phyloP scores from a whole-genome alignment of 2,888 invertebrate species.

The Campoplex nolae region DNA sequence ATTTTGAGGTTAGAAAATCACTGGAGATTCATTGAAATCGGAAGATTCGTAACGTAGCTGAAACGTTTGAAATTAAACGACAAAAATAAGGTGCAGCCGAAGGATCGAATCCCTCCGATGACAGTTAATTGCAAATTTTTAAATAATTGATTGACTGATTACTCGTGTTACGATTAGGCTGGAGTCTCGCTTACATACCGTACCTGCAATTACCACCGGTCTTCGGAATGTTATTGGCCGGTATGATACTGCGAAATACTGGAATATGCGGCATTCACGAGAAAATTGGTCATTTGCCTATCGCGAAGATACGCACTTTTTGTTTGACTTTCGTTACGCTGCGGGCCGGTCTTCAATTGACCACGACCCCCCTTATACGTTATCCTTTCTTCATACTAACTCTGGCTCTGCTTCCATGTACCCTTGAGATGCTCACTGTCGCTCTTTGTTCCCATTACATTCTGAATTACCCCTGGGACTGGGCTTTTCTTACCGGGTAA shows the following conservation, averaged over 20 bases:
- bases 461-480: constrained; percentile 78
- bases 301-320: constrained; percentile 78
- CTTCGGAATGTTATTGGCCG: constrained; percentile 88
- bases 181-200: constrained; percentile 77
- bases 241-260: constrained; percentile 82
- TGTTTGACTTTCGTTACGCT: constrained; percentile 80
- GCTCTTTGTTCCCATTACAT: constrained; percentile 73
- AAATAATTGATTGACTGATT: background rate
- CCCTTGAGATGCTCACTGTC: constrained; percentile 76
- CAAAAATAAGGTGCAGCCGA: too few relatives aligned
- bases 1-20: too few relatives aligned
- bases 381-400: constrained; percentile 76
- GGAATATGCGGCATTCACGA: constrained; percentile 76
- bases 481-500: constrained; percentile 82
- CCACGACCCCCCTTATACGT: constrained; percentile 75
- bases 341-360: constrained; percentile 80
- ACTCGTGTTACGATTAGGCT: constrained; percentile 62
- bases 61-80: too few relatives aligned
- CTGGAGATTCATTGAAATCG: too few relatives aligned
- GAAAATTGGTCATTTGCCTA: constrained; percentile 72
- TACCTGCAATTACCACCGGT: constrained; percentile 85
- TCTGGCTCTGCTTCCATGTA: constrained; percentile 79
- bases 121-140: background rate
- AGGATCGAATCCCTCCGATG: background rate
- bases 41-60: too few relatives aligned